Evolutionary conservation across 2,888 invertebrate species (phyloP), one percentile per base, ranked within the genome.

Genomic region (Ernsta delagoae): DNA sequence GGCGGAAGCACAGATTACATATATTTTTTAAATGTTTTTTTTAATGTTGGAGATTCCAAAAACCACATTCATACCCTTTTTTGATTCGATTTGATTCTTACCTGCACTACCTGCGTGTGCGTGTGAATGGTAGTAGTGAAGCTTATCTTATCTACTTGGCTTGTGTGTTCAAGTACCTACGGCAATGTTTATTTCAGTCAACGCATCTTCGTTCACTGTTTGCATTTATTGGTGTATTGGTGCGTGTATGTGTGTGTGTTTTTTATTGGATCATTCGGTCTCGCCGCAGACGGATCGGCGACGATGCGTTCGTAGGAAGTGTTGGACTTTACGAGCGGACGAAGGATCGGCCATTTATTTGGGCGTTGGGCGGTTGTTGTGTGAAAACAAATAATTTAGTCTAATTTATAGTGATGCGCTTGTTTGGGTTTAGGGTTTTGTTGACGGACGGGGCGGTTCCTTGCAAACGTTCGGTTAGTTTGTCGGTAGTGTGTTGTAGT

Each of bases 191-290:
- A 59, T 65, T 65, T 59, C 31, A 24, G 59, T 34, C 39, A 50
- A 65, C 65, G 48, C 12, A 48, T 48, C 16, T 36, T 39, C 36
- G 48, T 48, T 59, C 48, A 65, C 24, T 59, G 39, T 59, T 59
- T 59, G 48, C 65, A 59, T 59, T 65, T 65, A 65, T 65, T 59
- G 45, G 45, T 24, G 48, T 36, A 31, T 36, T 36, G 8, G 8
- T 41, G 8, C 7, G 3, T 57, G 65, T 31, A 36, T 57, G 65
- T 48, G 65, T 57, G 65, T 9, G 36, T 57, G 65, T 50, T 57
- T 59, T 65, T 65, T 59, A 65, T 65, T 65, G 24, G 48, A 50
- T 65, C 65, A 39, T 65, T 65, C n/a, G 34, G 36, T 12, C 48
- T 45, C 54, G 11, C 41, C 41, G 8, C 65, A 65, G 59, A 65